phyloP scores from a whole-genome alignment of 2,113 vertebrate genomes.

The Toxotes jaculatrix region DNA sequence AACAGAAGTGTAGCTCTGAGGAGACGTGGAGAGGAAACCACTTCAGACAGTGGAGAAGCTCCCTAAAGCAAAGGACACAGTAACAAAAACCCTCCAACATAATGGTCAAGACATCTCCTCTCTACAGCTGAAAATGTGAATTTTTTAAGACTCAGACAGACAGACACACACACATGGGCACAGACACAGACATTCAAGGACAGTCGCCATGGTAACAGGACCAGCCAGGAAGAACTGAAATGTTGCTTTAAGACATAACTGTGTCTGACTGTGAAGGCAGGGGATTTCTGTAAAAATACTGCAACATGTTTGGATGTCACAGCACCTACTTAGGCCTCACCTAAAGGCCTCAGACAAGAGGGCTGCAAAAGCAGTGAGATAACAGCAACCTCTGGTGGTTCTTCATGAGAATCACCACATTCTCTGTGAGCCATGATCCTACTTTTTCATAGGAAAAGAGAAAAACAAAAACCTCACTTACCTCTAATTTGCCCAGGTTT shows the following conservation, averaged over 20 bases:
- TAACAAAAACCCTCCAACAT: conserved; percentile 31
- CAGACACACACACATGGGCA: background rate
- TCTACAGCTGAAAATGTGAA: conserved; percentile 27
- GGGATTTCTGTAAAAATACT: background rate
- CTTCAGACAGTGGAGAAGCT: conserved; percentile 32
- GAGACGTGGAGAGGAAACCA: conserved; percentile 2
- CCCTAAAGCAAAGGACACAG: conserved; percentile 28
- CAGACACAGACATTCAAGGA: conserved; percentile 52
- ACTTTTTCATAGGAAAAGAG: background rate
- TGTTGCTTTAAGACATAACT: background rate
- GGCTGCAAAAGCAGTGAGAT: background rate
- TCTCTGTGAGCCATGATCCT: background rate
- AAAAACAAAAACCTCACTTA: background rate
- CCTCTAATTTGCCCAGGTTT: background rate
- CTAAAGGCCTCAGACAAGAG: background rate
- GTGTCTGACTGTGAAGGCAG: background rate
- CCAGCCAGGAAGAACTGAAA: background rate
- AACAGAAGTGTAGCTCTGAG: conserved; percentile 1
- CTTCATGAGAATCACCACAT: background rate
- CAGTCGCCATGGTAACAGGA: conserved; percentile 72
- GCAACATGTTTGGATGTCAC: background rate
- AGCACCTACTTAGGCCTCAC: background rate
- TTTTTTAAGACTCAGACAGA: conserved; percentile 44
- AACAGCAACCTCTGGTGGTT: conserved; percentile 64
- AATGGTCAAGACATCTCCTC: conserved; percentile 28